phyloP scores from a whole-genome alignment of 2,113 vertebrate species.

The Cromileptes altivelis region DNA sequence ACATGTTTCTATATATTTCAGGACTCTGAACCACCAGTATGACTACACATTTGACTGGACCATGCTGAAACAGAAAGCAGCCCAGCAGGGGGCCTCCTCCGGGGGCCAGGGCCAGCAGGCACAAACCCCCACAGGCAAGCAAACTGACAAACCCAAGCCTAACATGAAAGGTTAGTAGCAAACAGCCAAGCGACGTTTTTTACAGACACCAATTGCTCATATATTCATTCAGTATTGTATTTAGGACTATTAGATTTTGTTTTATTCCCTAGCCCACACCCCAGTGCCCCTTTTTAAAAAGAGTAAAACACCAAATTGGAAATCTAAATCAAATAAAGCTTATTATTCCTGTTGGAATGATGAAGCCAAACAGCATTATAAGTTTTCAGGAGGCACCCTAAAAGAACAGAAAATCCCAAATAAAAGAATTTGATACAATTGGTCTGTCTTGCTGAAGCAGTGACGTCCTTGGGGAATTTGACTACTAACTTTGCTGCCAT shows the following conservation, averaged over 20 bases:
- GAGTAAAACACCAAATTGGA: constrained; percentile 85
- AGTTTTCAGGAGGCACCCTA: constrained; percentile 90
- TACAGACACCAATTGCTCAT: constrained; percentile 85
- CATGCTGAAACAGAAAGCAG: constrained; percentile 99
- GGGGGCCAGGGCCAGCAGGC: constrained; percentile 99
- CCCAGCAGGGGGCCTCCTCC: constrained; percentile 98
- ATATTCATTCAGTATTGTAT: constrained; percentile 66
- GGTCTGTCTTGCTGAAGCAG: constrained; percentile 90
- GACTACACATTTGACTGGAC: constrained; percentile 99
- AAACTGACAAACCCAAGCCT: constrained; percentile 99
- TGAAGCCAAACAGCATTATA: constrained; percentile 82
- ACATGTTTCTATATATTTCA: constrained; percentile 67
- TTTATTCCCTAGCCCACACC: constrained; percentile 52
- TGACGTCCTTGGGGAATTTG: constrained; percentile 99
- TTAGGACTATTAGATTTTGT: constrained; percentile 46
- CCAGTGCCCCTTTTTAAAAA: constrained; percentile 41
- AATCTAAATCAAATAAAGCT: constrained; percentile 52
- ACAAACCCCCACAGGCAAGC: constrained; percentile 99
- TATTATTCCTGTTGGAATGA: constrained; percentile 45
- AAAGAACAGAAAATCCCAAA: constrained; percentile 55
- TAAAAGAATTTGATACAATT: constrained; percentile 83
- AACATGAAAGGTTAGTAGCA: constrained; percentile 99
- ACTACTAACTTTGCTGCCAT: constrained; percentile 98
- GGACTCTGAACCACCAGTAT: constrained; percentile 99
- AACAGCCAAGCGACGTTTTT: constrained; percentile 99